Conservation (phyloP, 2,888 invertebrate genomes). For the Steinernema scapterisci region DNA sequence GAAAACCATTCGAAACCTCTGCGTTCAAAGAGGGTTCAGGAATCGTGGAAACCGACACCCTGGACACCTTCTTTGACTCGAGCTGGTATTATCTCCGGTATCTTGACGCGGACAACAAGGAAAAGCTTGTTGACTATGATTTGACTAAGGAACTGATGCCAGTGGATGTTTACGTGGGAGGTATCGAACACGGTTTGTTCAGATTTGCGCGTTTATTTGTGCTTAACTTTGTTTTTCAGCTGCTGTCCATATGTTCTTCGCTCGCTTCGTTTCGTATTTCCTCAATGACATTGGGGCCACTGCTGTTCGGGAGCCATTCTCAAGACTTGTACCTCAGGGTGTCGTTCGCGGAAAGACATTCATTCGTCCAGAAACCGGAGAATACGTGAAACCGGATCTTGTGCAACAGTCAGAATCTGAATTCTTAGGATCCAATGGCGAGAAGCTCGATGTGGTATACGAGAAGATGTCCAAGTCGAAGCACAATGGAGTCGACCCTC, state of each 20-base stretch:
- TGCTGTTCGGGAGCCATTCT: constrained; percentile 84
- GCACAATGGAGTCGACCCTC: constrained; percentile 77
- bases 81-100: constrained; percentile 96
- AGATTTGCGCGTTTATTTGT: constrained; percentile 36
- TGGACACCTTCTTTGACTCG: constrained; percentile 99
- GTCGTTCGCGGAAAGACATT: constrained; percentile 88
- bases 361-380: constrained; percentile 76
- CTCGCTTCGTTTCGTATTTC: constrained; percentile 91
- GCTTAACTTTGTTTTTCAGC: constrained; percentile 72
- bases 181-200: constrained; percentile 84
- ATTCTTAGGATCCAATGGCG: constrained; percentile 72
- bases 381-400: constrained; percentile 76
- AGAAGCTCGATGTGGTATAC: constrained; percentile 79
- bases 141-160: constrained; percentile 77
- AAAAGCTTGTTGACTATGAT: constrained; percentile 76
- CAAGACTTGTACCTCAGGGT: constrained; percentile 87
- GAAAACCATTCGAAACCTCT: constrained; percentile 33
- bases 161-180: constrained; percentile 93
- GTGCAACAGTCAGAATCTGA: constrained; percentile 69
- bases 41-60: constrained; percentile 88
- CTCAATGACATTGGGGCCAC: constrained; percentile 80
- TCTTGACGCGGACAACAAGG: constrained; percentile 79
- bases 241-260: constrained; percentile 91
- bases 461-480: constrained; percentile 99
- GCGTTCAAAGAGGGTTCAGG: constrained; percentile 79